A percentile compares a stretch with the other conserved stretches of the same genome.
These are phyloP conservation scores for Bujurquina vittata DNA, from an alignment of 2,113 vertebrate genomes.

Conservation along the genomic window DNA sequence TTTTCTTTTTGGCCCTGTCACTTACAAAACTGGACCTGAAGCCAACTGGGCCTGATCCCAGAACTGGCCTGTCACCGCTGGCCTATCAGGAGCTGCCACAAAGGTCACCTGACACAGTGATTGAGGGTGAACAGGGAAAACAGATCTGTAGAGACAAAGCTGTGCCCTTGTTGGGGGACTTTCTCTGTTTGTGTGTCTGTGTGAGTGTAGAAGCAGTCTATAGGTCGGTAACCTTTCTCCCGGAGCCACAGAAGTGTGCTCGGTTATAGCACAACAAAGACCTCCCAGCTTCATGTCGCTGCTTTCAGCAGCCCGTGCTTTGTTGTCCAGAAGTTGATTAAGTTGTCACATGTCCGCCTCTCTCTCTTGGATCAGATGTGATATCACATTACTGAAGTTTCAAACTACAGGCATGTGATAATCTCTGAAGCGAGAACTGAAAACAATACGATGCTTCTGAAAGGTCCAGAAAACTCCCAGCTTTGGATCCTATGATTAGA, in stretches of 20 bases:
- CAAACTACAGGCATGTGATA: neutral
- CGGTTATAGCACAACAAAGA: neutral
- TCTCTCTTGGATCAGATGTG: neutral
- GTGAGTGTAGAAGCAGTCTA: neutral
- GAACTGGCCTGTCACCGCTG: slow-evolving; percentile 63
- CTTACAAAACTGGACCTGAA: slow-evolving; percentile 62
- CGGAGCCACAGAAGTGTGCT: neutral
- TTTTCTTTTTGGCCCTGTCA: slow-evolving; percentile 49
- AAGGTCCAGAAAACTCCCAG: neutral
- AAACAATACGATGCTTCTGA: neutral
- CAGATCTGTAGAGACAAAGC: slow-evolving; percentile 51
- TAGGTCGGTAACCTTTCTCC: slow-evolving; percentile 9
- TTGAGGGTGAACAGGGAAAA: slow-evolving; percentile 48
- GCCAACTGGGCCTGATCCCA: slow-evolving; percentile 77
- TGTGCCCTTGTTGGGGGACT: slow-evolving; percentile 17
- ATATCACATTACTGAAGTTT: slow-evolving; percentile 3
- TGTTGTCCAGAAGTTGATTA: neutral
- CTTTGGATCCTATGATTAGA: neutral
- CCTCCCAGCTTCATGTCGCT: neutral
- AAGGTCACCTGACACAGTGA: slow-evolving; percentile 69
- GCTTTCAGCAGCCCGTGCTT: neutral
- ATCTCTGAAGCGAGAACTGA: neutral
- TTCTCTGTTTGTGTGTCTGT: slow-evolving; percentile 22
- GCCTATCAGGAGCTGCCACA: slow-evolving; percentile 56
- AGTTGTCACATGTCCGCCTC: neutral